Evolutionary conservation across 1,140 invertebrate species (phyloP).

Genomic region (Ceratosolen solmsi): DNA sequence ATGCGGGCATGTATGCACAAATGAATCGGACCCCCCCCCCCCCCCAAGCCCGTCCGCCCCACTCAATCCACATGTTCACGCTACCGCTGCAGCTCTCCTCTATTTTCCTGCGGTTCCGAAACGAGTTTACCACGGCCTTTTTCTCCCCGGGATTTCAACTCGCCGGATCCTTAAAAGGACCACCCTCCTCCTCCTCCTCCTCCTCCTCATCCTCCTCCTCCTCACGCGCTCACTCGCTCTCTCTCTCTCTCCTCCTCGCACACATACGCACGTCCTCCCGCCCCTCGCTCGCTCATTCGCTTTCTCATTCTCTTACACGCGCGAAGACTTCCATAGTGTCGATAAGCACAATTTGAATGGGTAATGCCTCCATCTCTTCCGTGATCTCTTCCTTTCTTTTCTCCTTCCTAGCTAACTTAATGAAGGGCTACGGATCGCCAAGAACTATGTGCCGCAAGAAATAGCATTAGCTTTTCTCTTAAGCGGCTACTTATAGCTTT

Average conservation of each 20-base stretch:
- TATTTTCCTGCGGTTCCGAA: conserved; percentile 37
- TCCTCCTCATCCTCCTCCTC: background rate
- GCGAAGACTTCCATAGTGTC: conserved; percentile 29
- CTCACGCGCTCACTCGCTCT: background rate
- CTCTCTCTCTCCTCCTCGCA: background rate
- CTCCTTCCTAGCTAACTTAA: background rate
- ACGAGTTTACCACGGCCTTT: conserved; percentile 35
- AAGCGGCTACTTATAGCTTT: background rate
- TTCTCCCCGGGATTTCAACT: conserved; percentile 16
- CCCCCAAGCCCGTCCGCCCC: background rate
- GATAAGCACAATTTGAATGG: conserved; percentile 69
- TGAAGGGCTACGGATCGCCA: conserved; percentile 16
- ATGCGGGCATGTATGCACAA: background rate
- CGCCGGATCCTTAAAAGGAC: conserved; percentile 53
- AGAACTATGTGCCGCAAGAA: background rate
- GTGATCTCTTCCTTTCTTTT: background rate
- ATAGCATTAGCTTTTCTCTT: conserved; percentile 10
- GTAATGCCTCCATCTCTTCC: conserved; percentile 57
- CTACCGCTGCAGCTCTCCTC: conserved; percentile 6
- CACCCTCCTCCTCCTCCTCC: background rate
- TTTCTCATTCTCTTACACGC: background rate
- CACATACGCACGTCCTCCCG: background rate
- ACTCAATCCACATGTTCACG: background rate
- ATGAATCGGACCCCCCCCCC: conserved; percentile 5
- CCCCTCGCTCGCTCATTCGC: background rate